Evolutionary conservation across 1,140 invertebrate species (phyloP), one percentile per base, ranked within the genome.

Genomic region (Pseudomyrmex sp.): DNA sequence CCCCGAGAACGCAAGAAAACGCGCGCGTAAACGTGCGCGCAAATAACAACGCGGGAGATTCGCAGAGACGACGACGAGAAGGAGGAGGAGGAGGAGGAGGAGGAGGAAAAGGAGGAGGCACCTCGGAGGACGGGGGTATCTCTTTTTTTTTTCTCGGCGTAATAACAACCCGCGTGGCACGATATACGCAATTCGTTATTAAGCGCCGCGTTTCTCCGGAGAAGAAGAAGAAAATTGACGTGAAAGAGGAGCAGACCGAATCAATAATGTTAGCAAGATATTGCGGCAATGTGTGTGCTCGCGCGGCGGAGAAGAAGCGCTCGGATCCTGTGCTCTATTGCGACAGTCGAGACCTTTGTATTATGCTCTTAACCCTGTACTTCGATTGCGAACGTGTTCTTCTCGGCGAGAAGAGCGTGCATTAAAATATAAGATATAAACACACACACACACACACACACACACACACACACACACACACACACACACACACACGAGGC

Each of bases 281-380:
- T 80, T 80, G 72, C 66, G 65, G 15, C 65, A 80, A 80, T 48
- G 46, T 50, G 35, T 35, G 35, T 35, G 35, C 35, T 35, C 35
- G 35, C 50, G 50, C 58, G 68, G 18, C 18, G 56, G 54, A 70
- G 54, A 80, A 48, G 20, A 35, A n/a, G 20, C 76, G 10, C 35
- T 13, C 66, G 54, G 35, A 70, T 58, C 10, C 66, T 59, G 76
- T 80, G 76, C 66, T 80, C 76, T 80, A 80, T 80, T 80, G 76
- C 76, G 66, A 80, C 76, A 80, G 66, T 59, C 10, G 12, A 80
- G 76, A 80, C 76, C 66, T 80, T 80, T 80, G 56, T 80, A 80
- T 80, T 80, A 80, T 80, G 76, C 76, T 80, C 76, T 80, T 80
- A 80, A 80, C 65, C 76, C 76, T 80, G 76, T 80, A 80, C 76